Conservation (phyloP, 2,797 vertebrate species). For the Graptemys geographica region DNA sequence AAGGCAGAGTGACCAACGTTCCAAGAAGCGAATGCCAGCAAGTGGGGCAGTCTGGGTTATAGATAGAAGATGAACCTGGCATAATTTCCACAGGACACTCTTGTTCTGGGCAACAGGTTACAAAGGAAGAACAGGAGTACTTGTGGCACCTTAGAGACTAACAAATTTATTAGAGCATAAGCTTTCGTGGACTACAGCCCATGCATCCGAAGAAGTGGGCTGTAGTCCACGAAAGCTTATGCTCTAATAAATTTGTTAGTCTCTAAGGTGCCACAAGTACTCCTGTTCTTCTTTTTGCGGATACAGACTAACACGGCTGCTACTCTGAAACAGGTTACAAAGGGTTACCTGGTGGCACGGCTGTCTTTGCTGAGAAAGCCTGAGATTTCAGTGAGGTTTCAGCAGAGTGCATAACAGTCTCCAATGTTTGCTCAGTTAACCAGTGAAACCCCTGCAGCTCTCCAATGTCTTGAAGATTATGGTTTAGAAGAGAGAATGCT, state of each 20-base stretch:
- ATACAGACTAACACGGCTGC: too few species aligned
- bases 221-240: too few species aligned
- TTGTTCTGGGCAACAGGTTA: slow-evolving; percentile 15
- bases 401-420: slow-evolving; percentile 7
- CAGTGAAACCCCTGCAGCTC: slow-evolving; percentile 57
- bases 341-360: slow-evolving; percentile 45
- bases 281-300: too few species aligned
- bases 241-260: too few species aligned
- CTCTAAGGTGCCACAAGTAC: too few species aligned
- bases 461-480: slow-evolving; percentile 38
- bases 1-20: neutral
- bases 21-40: neutral
- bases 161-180: too few species aligned
- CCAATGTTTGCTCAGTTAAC: slow-evolving; percentile 18
- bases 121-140: neutral
- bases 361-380: slow-evolving; percentile 41
- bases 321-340: neutral
- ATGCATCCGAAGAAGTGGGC: too few species aligned
- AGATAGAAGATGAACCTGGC: neutral
- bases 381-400: slow-evolving; percentile 36
- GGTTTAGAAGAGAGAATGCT: slow-evolving; percentile 62
- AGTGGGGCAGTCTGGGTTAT: slow-evolving; percentile 1
- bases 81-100: neutral
- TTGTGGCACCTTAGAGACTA: too few species aligned
- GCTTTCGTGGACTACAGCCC: too few species aligned